phyloP scores from a whole-genome alignment of 2,113 vertebrate species.

The Hypomesus transpacificus region DNA sequence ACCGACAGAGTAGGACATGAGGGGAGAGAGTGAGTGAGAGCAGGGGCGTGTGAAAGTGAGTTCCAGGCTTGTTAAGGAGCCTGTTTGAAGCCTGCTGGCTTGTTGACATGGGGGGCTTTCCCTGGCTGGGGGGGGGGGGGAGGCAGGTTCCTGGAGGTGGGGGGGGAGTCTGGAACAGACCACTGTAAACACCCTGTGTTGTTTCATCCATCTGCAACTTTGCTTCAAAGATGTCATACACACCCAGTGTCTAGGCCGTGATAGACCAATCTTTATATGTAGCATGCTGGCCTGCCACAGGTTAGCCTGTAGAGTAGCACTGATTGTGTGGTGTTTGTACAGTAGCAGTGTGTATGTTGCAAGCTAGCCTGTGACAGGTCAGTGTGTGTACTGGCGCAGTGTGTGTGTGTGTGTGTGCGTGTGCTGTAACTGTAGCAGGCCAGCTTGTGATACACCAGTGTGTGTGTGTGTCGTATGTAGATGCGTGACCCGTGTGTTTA shows the following conservation, averaged over 20 bases:
- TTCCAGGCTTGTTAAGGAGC: not conserved
- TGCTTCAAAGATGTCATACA: too few species aligned
- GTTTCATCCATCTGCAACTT: too few species aligned
- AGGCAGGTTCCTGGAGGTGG: not conserved
- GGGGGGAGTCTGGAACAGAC: not conserved
- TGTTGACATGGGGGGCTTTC: not conserved
- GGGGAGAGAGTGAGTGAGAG: too few species aligned
- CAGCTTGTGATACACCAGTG: not conserved
- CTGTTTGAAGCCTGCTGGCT: not conserved
- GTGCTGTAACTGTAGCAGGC: not conserved
- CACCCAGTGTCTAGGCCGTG: too few species aligned
- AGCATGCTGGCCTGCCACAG: too few species aligned
- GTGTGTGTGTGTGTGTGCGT: conserved; percentile 12
- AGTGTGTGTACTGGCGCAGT: conserved; percentile 11
- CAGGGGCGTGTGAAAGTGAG: too few species aligned
- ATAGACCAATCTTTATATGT: too few species aligned
- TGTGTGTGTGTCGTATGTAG: conserved; percentile 15
- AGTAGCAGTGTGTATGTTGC: not conserved
- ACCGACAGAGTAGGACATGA: too few species aligned
- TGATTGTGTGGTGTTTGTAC: too few species aligned
- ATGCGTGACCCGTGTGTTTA: conserved; percentile 47
- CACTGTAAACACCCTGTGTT: not conserved
- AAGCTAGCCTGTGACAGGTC: too few species aligned
- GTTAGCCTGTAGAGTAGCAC: too few species aligned
- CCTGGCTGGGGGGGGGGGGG: not conserved